phyloP scores from a whole-genome alignment of 1,140 invertebrate species.

The Holotrichia oblita region DNA sequence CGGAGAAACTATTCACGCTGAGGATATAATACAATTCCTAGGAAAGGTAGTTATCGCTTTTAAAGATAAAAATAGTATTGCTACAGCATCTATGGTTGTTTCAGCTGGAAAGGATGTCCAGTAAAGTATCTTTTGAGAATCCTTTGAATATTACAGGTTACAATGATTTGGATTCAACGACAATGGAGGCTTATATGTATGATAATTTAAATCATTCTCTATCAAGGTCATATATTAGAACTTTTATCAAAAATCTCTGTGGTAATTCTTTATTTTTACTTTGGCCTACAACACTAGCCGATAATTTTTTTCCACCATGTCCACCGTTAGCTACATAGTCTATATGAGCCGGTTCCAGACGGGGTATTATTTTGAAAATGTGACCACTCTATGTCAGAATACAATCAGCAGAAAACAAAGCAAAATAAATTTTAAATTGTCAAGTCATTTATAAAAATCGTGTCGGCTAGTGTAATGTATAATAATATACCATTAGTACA shows the following conservation, averaged over 20 bases:
- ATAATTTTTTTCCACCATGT: no score
- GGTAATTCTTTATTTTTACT: constrained; percentile 38
- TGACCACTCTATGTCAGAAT: no score
- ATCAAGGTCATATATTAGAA: constrained; percentile 14
- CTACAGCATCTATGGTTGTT: not conserved
- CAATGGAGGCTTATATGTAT: constrained; percentile 44
- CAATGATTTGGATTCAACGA: constrained; percentile 36
- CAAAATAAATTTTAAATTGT: no score
- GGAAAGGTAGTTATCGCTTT: not conserved
- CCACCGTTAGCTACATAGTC: no score
- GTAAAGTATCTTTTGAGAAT: constrained; percentile 40
- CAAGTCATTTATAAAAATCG: no score
- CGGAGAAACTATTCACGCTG: not conserved
- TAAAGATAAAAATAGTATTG: not conserved
- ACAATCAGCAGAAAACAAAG: no score
- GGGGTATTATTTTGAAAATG: no score
- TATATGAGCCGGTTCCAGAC: no score
- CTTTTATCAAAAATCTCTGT: constrained; percentile 36
- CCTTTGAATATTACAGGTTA: not conserved
- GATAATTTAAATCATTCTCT: constrained; percentile 10
- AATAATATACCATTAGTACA: no score
- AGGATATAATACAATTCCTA: constrained; percentile 23
- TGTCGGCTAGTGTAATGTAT: no score
- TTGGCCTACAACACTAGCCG: no score
- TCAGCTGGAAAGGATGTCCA: constrained; percentile 32